Conservation (phyloP, 2,797 vertebrate species). For the Orestias chungarensis region DNA sequence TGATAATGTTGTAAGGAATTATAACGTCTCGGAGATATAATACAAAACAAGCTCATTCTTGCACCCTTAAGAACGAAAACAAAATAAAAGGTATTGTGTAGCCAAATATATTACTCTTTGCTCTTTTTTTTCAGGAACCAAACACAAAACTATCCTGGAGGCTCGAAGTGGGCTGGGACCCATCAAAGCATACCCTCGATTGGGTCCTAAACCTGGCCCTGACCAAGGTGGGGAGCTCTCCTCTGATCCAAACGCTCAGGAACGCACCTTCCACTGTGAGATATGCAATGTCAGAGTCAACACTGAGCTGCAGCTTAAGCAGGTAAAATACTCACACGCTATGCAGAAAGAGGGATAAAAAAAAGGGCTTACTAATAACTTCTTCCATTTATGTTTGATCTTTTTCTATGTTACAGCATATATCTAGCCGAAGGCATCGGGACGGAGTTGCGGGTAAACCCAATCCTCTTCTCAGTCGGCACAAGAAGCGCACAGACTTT, state of each 20-base stretch:
- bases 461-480: constrained; percentile 87
- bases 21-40: background rate
- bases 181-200: constrained; percentile 91
- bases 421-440: constrained; percentile 89
- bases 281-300: constrained; percentile 93
- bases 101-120: background rate
- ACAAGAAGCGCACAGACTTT: constrained; percentile 86
- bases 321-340: constrained; percentile 70
- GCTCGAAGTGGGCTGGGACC: constrained; percentile 92
- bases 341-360: background rate
- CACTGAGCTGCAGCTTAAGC: constrained; percentile 91
- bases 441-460: constrained; percentile 90
- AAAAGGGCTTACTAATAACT: background rate
- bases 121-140: constrained; percentile 82
- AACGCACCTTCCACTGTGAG: constrained; percentile 96
- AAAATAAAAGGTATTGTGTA: background rate
- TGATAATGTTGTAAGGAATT: background rate
- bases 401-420: constrained; percentile 78
- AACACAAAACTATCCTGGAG: constrained; percentile 97
- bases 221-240: constrained; percentile 80
- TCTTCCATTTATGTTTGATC: constrained; percentile 1
- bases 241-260: constrained; percentile 88
- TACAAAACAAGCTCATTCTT: background rate
- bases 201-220: constrained; percentile 83
- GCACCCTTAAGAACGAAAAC: background rate